Evolutionary conservation across 2,888 invertebrate genomes (phyloP).

Genomic region (Patella pellucida): DNA sequence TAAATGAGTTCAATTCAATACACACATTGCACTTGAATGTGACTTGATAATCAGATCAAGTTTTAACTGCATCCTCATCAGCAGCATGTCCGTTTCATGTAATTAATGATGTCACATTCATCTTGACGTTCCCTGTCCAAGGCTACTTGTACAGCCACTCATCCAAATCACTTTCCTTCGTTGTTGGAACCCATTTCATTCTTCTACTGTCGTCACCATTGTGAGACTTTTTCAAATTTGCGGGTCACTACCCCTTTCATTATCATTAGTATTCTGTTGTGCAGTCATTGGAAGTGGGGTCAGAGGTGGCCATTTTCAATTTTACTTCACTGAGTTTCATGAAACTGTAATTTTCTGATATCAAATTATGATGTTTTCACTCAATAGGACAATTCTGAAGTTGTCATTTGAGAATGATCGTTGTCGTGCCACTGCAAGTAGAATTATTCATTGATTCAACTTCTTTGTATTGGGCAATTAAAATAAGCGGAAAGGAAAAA

Average conservation of each 20-base stretch:
- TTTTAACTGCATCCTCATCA: background rate
- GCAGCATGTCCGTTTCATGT: background rate
- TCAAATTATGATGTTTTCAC: background rate
- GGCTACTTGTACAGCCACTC: slow-evolving; percentile 12
- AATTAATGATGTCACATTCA: slow-evolving; percentile 27
- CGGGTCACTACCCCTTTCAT: slow-evolving; percentile 1
- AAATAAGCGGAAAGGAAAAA: too few species aligned
- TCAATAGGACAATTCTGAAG: background rate
- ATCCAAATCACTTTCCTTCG: background rate
- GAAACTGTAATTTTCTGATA: slow-evolving; percentile 11
- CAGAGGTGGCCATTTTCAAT: slow-evolving; percentile 6
- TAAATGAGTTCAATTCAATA: too few species aligned
- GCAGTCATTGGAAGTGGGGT: slow-evolving; percentile 4
- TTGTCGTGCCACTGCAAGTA: too few species aligned
- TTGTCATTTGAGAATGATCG: too few species aligned
- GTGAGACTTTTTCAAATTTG: background rate
- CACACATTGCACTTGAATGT: too few species aligned
- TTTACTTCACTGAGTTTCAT: background rate
- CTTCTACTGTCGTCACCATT: too few species aligned
- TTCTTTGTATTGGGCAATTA: too few species aligned
- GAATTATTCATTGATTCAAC: too few species aligned
- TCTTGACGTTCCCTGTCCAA: slow-evolving; percentile 28
- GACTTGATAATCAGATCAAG: slow-evolving; percentile 2
- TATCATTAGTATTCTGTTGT: slow-evolving; percentile 2
- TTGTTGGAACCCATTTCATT: too few species aligned